A percentile compares a stretch with the other conserved stretches of the same genome.
These are phyloP conservation scores for Choloepus didactylus DNA, from an alignment of 2,797 vertebrate species.

Conservation along the genomic window DNA sequence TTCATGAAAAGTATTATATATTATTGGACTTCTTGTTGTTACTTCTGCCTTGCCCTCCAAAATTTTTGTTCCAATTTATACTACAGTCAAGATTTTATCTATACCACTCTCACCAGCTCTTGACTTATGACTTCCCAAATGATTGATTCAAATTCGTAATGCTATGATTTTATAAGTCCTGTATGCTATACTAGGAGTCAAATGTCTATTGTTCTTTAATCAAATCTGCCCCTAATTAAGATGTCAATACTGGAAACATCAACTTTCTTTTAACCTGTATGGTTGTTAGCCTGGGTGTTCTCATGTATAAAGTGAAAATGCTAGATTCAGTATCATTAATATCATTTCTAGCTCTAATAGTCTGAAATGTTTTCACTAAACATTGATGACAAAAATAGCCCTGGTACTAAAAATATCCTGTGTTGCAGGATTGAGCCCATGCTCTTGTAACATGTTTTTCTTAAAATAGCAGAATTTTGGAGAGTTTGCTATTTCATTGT, in stretches of 20 bases:
- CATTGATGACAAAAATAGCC: not conserved
- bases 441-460: not conserved
- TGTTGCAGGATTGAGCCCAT: not conserved
- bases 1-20: not conserved
- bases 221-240: not conserved
- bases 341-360: not conserved
- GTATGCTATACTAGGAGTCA: not conserved
- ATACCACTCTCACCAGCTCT: not conserved
- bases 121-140: not conserved
- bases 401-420: not conserved
- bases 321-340: not conserved
- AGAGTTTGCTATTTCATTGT: not conserved
- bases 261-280: not conserved
- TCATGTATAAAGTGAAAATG: not conserved
- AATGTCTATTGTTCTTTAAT: not conserved
- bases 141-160: not conserved
- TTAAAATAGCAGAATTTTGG: not conserved
- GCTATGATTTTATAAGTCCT: not conserved
- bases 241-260: not conserved
- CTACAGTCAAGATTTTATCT: not conserved
- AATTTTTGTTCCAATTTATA: not conserved
- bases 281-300: not conserved
- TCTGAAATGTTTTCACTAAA: slow-evolving; percentile 12
- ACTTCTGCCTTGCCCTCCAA: not conserved
- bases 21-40: not conserved